A percentile compares a stretch with the other conserved stretches of the same genome.
Evolutionary conservation across 1,140 invertebrate genomes (phyloP).

Genomic region (Drosophila tsacasi): DNA sequence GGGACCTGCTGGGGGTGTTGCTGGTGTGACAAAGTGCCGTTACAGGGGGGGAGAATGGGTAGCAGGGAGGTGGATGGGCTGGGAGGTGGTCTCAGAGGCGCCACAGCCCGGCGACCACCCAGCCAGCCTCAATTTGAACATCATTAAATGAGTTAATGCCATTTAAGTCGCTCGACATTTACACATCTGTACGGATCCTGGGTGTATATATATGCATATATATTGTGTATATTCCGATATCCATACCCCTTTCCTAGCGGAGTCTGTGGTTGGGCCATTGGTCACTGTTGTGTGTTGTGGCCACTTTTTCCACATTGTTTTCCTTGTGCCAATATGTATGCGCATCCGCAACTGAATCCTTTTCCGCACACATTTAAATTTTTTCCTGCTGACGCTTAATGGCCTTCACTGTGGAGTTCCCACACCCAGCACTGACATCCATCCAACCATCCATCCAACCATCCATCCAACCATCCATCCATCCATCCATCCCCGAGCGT

Average conservation of each 20-base stretch:
- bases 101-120: slow-evolving; percentile 17
- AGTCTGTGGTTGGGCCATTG: slow-evolving; percentile 28
- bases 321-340: slow-evolving; percentile 28
- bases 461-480: neutral
- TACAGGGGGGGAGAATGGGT: slow-evolving; percentile 3
- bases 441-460: neutral
- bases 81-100: slow-evolving; percentile 25
- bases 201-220: neutral
- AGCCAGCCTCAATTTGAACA: slow-evolving; percentile 68
- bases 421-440: neutral
- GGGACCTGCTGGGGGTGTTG: slow-evolving; percentile 23
- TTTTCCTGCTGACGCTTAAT: slow-evolving; percentile 62
- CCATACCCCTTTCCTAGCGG: neutral
- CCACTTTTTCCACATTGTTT: slow-evolving; percentile 54
- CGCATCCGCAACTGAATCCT: slow-evolving; percentile 32
- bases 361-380: slow-evolving; percentile 55
- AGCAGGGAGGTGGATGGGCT: neutral
- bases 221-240: slow-evolving; percentile 8
- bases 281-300: slow-evolving; percentile 43
- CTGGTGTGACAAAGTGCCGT: slow-evolving; percentile 51
- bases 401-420: slow-evolving; percentile 20
- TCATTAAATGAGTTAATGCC: slow-evolving; percentile 81
- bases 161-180: slow-evolving; percentile 74
- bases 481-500: slow-evolving; percentile 20
- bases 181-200: slow-evolving; percentile 62